phyloP scores from a whole-genome alignment of 2,888 invertebrate species.

The Aricia artaxerxes region DNA sequence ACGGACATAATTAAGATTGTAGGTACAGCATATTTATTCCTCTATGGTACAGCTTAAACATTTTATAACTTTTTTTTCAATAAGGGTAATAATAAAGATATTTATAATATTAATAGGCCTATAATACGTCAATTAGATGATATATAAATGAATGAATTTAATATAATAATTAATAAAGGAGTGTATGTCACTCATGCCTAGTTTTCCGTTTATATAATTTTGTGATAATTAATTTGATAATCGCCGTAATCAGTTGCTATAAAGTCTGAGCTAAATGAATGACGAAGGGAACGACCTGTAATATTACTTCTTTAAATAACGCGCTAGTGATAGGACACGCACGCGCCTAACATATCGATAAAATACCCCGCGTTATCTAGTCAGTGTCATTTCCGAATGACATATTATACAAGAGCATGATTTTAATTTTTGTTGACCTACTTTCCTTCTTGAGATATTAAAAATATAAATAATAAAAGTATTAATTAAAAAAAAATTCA shows the following conservation, averaged over 20 bases:
- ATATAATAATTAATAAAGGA: no score
- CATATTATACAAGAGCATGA: neutral
- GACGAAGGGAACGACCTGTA: constrained; percentile 22
- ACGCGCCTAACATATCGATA: neutral
- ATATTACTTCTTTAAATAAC: constrained; percentile 11
- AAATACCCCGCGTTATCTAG: neutral
- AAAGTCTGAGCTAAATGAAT: neutral
- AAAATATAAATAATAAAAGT: neutral
- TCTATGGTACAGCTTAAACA: no score
- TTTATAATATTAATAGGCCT: no score
- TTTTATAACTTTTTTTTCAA: no score
- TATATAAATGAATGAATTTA: no score
- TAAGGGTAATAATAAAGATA: no score
- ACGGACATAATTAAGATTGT: no score
- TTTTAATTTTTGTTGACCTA: neutral
- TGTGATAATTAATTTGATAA: constrained; percentile 2
- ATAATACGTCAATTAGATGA: no score
- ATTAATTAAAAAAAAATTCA: no score
- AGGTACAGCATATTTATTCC: no score
- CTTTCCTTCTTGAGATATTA: neutral
- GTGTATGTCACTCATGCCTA: no score
- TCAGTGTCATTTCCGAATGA: neutral
- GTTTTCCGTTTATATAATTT: neutral
- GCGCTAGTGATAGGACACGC: neutral
- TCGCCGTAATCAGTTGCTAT: constrained; percentile 13